Percentiles rank a stretch among this genome's conserved stretches.
Evolutionary conservation across 1,140 invertebrate genomes (phyloP).

Genomic region (Neodiprion fabricii): DNA sequence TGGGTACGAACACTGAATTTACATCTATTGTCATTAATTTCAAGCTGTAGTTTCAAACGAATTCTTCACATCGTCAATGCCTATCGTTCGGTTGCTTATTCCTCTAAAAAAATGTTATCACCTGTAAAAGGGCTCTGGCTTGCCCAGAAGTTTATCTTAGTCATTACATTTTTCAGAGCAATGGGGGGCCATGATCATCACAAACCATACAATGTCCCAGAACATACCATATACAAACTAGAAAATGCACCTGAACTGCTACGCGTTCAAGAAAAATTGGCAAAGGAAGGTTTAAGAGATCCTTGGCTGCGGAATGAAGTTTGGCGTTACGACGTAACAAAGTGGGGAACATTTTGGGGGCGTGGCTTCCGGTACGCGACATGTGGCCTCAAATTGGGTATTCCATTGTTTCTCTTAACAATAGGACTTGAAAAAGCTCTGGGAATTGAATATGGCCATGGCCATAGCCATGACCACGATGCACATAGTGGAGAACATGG

Average conservation of each 20-base stretch:
- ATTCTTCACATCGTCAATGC: neutral
- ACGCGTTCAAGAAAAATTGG: constrained; percentile 67
- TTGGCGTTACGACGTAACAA: constrained; percentile 71
- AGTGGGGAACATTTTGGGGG: constrained; percentile 54
- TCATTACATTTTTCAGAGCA: constrained; percentile 25
- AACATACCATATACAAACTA: constrained; percentile 74
- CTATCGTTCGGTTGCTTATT: neutral
- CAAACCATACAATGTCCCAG: constrained; percentile 68
- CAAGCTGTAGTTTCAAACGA: too few species aligned
- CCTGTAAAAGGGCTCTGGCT: neutral
- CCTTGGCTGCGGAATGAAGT: constrained; percentile 88
- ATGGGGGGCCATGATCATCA: constrained; percentile 64
- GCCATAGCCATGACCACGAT: constrained; percentile 53
- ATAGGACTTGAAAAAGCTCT: constrained; percentile 64
- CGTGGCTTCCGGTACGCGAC: constrained; percentile 56
- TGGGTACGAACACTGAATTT: too few species aligned
- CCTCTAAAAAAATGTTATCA: neutral
- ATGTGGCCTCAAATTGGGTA: constrained; percentile 69
- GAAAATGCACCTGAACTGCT: constrained; percentile 72
- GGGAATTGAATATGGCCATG: constrained; percentile 57
- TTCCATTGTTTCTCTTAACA: constrained; percentile 70
- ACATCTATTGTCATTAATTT: too few species aligned
- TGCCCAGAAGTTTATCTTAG: neutral
- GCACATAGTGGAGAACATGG: constrained; percentile 21
- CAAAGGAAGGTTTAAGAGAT: constrained; percentile 75